Evolutionary conservation across 64 coral and sea anemone genomes (phyloP).

Genomic region (Stichodactyla mertensii): DNA sequence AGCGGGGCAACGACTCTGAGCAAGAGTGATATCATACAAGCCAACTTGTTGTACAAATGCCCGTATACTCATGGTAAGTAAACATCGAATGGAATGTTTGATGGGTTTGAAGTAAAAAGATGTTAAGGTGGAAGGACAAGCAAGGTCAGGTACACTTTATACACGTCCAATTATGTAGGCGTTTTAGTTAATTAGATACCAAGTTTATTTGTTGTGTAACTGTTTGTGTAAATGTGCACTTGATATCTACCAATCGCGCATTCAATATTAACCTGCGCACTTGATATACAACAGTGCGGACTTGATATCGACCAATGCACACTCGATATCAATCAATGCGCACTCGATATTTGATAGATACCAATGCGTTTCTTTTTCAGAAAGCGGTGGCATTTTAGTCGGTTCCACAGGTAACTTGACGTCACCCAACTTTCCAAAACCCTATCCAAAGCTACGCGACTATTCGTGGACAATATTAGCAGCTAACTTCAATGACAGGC

Average conservation of each 20-base stretch:
- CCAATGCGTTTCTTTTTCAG: slow-evolving; percentile 8
- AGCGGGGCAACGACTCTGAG: slow-evolving; percentile 65
- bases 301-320: not conserved
- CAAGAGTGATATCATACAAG: slow-evolving; percentile 66
- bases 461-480: slow-evolving; percentile 29
- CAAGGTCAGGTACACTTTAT: not conserved
- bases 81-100: not conserved
- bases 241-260: not conserved
- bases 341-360: not conserved
- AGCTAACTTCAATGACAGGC: not conserved
- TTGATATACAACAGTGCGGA: not conserved
- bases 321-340: not conserved
- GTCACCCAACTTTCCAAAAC: slow-evolving; percentile 42
- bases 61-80: slow-evolving; percentile 52
- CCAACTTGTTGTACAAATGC: slow-evolving; percentile 78
- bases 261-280: too few species aligned
- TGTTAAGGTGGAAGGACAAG: not conserved
- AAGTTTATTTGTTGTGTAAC: too few species aligned
- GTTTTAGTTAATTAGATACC: too few species aligned
- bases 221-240: too few species aligned
- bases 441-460: slow-evolving; percentile 25
- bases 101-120: too few species aligned
- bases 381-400: not conserved
- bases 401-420: slow-evolving; percentile 29
- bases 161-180: not conserved